phyloP scores from a whole-genome alignment of 2,113 vertebrate genomes.

The Perca schrenkii region DNA sequence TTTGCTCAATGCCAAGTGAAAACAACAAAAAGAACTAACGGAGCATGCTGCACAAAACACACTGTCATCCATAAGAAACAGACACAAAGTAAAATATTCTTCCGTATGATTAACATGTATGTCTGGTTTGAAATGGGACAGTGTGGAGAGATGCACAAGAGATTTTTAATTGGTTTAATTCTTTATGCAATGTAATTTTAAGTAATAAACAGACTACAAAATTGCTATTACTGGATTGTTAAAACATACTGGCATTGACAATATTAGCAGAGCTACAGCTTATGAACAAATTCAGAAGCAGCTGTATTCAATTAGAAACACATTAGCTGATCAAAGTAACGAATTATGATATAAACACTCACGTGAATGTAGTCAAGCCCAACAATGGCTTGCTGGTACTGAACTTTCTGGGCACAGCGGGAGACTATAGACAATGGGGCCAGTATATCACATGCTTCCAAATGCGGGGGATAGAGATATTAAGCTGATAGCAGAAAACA shows the following conservation, averaged over 20 bases:
- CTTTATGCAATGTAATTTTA: not conserved
- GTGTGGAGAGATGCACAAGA: not conserved
- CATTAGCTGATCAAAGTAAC: constrained; percentile 7
- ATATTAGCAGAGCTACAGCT: not conserved
- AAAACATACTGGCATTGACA: not conserved
- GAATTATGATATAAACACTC: constrained; percentile 5
- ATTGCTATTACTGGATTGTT: not conserved
- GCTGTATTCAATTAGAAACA: not conserved
- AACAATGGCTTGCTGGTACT: constrained; percentile 7
- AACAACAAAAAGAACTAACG: not conserved
- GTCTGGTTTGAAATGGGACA: not conserved
- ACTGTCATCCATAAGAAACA: not conserved
- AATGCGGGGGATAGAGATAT: not conserved
- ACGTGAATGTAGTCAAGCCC: not conserved
- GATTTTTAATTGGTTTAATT: not conserved
- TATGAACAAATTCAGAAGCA: constrained; percentile 2
- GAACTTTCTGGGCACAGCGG: constrained; percentile 12
- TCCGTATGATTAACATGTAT: not conserved
- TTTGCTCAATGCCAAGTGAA: not conserved
- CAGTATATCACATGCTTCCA: not conserved
- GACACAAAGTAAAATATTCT: not conserved
- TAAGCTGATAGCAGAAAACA: not conserved
- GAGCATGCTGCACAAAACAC: not conserved
- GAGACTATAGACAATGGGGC: not conserved
- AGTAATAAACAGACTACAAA: not conserved